phyloP scores from a whole-genome alignment of 1,140 invertebrate species.

The Lepidurus couesii region DNA sequence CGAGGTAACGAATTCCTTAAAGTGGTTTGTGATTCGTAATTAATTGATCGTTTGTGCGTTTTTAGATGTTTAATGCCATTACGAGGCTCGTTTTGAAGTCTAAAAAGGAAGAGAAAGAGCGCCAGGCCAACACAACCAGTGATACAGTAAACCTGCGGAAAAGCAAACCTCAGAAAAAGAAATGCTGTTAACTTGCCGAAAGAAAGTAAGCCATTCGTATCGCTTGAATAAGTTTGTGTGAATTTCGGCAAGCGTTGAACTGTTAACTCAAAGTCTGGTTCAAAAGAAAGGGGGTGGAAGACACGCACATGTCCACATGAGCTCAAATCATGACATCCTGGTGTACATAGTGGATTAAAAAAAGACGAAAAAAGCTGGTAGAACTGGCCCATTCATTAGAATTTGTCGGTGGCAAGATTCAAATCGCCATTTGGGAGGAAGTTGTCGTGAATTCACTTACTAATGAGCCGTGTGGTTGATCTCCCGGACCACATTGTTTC shows the following conservation, averaged over 20 bases:
- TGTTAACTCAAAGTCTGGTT: neutral
- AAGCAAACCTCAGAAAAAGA: constrained; percentile 38
- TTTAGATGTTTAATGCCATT: constrained; percentile 68
- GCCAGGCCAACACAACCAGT: constrained; percentile 51
- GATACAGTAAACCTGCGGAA: constrained; percentile 39
- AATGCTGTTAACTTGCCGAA: constrained; percentile 41
- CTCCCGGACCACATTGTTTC: neutral
- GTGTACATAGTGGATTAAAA: neutral
- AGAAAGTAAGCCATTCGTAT: constrained; percentile 6
- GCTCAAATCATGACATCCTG: constrained; percentile 21
- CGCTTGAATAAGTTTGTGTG: neutral
- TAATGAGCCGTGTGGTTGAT: neutral
- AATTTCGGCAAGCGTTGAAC: neutral
- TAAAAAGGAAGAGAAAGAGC: constrained; percentile 58
- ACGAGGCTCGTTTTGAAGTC: constrained; percentile 62
- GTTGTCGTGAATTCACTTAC: constrained; percentile 8
- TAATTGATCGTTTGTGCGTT: constrained; percentile 36
- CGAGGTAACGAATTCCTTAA: constrained; percentile 56
- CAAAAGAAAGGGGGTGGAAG: neutral
- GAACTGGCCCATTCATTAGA: constrained; percentile 8
- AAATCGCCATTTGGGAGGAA: neutral
- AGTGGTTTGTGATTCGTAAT: constrained; percentile 26
- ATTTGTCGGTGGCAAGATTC: neutral
- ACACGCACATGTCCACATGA: constrained; percentile 9
- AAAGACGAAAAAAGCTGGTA: constrained; percentile 3